Base-by-base conservation (phyloP, 2,797 vertebrate species). In the Thunnus albacares region DNA sequence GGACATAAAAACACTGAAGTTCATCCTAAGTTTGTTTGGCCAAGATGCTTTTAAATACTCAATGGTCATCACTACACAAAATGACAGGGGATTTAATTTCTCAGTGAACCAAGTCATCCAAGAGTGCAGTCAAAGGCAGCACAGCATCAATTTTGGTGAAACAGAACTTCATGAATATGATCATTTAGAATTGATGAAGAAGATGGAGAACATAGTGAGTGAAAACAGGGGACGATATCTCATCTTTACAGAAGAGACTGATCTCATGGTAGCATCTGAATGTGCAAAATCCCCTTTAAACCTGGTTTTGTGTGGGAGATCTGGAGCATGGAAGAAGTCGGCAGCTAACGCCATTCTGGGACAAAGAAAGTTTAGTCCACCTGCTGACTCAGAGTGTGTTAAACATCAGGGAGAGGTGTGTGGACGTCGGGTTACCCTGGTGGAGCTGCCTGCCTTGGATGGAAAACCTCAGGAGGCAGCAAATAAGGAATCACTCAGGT, bases 281-380 rank as follows among this genome's bases (percentile, higher is more conserved):
- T 3, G 12, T 43, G 41, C 13, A 43, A 43, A 43, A 43, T 11
- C 41, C 0, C 30, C 58, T 35, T 67, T 88, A 4, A 90, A 87
- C 71, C 4, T 88, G 20, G 75, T 82, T 1, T 2, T 87, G 4
- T 88, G 56, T 78, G 89, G 88, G 3, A 45, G 71, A 64, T 53
- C 72, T 13, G n/a, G 0, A 38, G 24, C 2, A 2, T 56, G 0
- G 14, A 90, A 75, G 59, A 75, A 1, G 0, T 58, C 30, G 13
- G 45, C 35, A 18, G 62, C 53, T 24, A 61, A 60, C 1, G 5
- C 47, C 26, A 76, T 82, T 52, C 26, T 82, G 10, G 82, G 78
- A 51, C 18, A 26, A 18, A 60, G 13, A 56, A 35, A 12, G 18
- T 45, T 20, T 17, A 10, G 7, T 55, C 18, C 41, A 28, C 5